Conservation (phyloP, 2,113 vertebrate genomes). For the Rallus limicola region DNA sequence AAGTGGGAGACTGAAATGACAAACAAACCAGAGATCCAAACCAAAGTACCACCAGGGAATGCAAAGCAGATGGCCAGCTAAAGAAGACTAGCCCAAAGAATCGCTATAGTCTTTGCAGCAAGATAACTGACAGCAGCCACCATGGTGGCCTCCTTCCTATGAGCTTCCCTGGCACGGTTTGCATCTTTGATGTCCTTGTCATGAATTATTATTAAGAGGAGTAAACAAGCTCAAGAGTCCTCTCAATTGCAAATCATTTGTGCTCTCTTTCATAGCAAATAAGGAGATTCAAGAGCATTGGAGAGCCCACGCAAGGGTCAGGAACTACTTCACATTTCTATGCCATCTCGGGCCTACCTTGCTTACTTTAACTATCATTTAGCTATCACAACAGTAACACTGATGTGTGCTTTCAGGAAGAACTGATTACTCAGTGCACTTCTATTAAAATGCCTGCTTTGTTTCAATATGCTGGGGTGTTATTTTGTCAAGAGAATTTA, state of each 20-base stretch:
- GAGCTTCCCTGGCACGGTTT: neutral
- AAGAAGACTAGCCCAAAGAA: slow-evolving; percentile 37
- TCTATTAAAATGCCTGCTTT: slow-evolving; percentile 61
- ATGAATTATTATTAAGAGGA: neutral
- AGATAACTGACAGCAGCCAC: neutral
- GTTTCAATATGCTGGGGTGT: slow-evolving; percentile 32
- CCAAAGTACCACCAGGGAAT: slow-evolving; percentile 48
- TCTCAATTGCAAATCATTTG: neutral
- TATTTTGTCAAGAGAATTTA: slow-evolving; percentile 49
- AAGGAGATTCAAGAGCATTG: neutral
- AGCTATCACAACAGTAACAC: neutral
- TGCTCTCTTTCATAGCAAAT: neutral
- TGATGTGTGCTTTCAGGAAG: slow-evolving; percentile 36
- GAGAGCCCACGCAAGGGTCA: neutral
- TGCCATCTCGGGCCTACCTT: neutral
- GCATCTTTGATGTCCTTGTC: neutral
- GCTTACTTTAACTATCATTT: slow-evolving; percentile 51
- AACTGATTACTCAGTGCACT: slow-evolving; percentile 47
- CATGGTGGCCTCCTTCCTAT: neutral
- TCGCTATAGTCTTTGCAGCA: neutral
- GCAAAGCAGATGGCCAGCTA: slow-evolving; percentile 57
- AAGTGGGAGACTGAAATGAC: slow-evolving; percentile 63
- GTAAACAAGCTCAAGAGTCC: neutral
- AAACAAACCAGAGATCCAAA: slow-evolving; percentile 59
- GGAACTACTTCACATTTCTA: neutral